Percentiles rank a stretch among this genome's conserved stretches.
Evolutionary conservation across 35 echinoderm and acorn worm genomes (phyloP).

Genomic region (Lytechinus variegatus): DNA sequence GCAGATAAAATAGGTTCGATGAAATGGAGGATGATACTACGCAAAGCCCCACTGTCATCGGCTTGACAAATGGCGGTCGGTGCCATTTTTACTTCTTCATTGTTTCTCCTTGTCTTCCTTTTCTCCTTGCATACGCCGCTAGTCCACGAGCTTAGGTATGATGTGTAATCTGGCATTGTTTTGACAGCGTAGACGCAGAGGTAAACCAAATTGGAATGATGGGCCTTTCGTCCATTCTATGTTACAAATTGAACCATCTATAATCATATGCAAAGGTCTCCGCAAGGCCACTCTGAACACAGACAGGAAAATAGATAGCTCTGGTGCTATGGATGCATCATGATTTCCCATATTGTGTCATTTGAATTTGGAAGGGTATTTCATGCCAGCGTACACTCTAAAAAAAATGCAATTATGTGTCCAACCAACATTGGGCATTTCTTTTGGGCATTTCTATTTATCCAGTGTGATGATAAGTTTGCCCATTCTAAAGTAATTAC

Average conservation of each 20-base stretch:
- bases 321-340: background rate
- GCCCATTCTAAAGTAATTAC: no score
- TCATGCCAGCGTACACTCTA: no score
- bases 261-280: slow-evolving; percentile 19
- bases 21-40: slow-evolving; percentile 4
- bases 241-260: slow-evolving; percentile 11
- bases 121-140: slow-evolving; percentile 11
- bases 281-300: background rate
- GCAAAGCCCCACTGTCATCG: slow-evolving; percentile 38
- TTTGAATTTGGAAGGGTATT: background rate
- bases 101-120: background rate
- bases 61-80: background rate
- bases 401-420: no score
- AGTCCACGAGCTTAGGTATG: slow-evolving; percentile 32
- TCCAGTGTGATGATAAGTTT: no score
- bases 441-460: no score
- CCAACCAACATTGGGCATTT: no score
- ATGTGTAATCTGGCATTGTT: slow-evolving; percentile 37
- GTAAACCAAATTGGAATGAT: slow-evolving; percentile 27
- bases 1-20: slow-evolving; percentile 38
- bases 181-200: slow-evolving; percentile 14
- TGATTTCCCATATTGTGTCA: background rate
- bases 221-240: background rate
- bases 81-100: slow-evolving; percentile 22
- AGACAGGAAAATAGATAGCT: background rate